Conservation (phyloP, 1,140 invertebrate species). For the Acromyrmex heyeri region DNA sequence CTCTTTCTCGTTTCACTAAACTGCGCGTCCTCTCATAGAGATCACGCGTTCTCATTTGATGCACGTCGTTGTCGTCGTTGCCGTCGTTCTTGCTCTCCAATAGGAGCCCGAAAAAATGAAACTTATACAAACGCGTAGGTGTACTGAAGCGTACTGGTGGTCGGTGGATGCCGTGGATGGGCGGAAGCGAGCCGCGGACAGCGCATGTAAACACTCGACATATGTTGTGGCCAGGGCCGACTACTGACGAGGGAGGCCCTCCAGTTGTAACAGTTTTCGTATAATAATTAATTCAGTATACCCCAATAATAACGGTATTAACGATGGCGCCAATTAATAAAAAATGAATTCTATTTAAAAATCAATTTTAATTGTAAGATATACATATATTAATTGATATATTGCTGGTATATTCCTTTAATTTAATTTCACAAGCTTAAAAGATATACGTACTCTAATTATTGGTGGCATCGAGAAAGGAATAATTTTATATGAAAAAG, state of each 20-base stretch:
- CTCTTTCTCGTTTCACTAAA: background rate
- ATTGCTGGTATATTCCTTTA: no score
- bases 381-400: no score
- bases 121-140: background rate
- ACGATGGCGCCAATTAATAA: no score
- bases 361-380: no score
- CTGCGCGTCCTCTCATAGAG: background rate
- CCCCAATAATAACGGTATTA: no score
- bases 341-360: no score
- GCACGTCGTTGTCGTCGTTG: background rate
- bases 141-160: background rate
- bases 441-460: no score
- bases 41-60: background rate
- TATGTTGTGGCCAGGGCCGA: conserved; percentile 28
- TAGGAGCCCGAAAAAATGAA: background rate
- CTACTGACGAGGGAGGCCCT: background rate
- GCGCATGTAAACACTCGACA: conserved; percentile 54
- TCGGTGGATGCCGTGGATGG: background rate
- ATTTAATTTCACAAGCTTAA: no score
- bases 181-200: conserved; percentile 7
- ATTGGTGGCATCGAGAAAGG: no score
- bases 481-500: no score
- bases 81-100: background rate
- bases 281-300: no score
- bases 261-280: no score